Evolutionary conservation across 2,113 vertebrate genomes (phyloP), one percentile per base, ranked within the genome.

Genomic region (Turnix velox): DNA sequence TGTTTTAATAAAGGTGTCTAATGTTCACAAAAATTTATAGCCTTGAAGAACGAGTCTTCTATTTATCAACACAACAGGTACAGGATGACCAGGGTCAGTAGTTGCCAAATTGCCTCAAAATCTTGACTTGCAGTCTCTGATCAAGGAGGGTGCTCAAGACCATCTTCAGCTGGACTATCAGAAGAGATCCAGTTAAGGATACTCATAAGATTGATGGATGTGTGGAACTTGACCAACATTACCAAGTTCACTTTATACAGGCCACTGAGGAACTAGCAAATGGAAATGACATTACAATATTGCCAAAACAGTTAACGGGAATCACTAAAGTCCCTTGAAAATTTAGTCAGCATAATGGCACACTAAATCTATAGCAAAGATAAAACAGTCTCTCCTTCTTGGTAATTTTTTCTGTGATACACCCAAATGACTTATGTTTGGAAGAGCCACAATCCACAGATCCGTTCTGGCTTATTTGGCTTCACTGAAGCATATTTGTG

Each of bases 1-100:
- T 87, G 77, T 63, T 94, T 95, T 95, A 95, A 94, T 95, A 95
- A 96, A 96, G 80, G 94, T 94, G 84, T 92, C 86, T 92, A 88
- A 94, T 76, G 94, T 57, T 95, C 88, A 79, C 0, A 27, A 75
- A 95, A 96, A 88, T 80, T 54, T 91, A 96, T 89, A 96, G 90
- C 84, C 88, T 95, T 96, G 92, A 94, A 95, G 95, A 94, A 89
- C 25, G 45, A 88, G 16, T 51, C 45, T 79, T 87, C 31, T 76
- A 88, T 93, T 95, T 94, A 89, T 92, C 91, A 45, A 79, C 31
- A 90, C 58, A 96, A 89, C 95, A 96, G 95, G 94, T 96, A 92
- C 88, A 95, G 87, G 49, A 85, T 35, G 87, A 51, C 27, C 88
- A 73, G 58, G 10, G 54, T 54, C 84, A 69, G 40, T 30, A 91